These are phyloP conservation scores for Streptopelia turtur DNA, from an alignment of 2,797 vertebrate species.

Conservation along the genomic window DNA sequence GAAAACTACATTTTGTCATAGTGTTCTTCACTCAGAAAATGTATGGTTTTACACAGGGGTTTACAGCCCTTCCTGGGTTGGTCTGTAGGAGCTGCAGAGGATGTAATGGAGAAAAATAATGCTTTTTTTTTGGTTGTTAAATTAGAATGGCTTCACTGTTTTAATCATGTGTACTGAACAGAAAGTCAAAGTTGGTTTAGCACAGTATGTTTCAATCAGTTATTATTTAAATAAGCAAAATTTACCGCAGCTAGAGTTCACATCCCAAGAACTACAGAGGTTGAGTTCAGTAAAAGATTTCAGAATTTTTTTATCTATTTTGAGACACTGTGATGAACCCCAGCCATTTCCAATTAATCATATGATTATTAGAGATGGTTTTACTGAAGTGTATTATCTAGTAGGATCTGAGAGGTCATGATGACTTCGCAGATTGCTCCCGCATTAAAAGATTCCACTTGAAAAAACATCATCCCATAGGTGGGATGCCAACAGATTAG, in stretches of 20 bases:
- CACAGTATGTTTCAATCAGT: background rate
- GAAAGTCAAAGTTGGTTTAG: background rate
- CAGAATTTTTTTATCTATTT: background rate
- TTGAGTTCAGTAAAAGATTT: background rate
- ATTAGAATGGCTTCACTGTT: background rate
- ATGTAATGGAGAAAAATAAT: background rate
- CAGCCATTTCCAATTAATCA: background rate
- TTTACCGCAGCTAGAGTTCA: background rate
- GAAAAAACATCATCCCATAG: background rate
- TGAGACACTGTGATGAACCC: background rate
- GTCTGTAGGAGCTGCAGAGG: background rate
- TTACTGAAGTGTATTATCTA: background rate
- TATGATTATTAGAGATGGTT: background rate
- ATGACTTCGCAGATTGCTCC: background rate
- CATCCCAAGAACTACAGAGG: background rate
- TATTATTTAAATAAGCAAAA: conserved; percentile 28
- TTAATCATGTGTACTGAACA: background rate
- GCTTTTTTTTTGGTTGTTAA: background rate
- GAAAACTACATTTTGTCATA: background rate
- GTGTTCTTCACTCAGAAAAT: background rate
- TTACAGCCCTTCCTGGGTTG: background rate
- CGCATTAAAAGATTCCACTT: background rate
- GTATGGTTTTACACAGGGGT: background rate
- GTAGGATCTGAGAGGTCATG: background rate
- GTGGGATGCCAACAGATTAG: background rate